These are phyloP conservation scores for Scortum barcoo DNA, from an alignment of 2,113 vertebrate species.

Conservation along the genomic window DNA sequence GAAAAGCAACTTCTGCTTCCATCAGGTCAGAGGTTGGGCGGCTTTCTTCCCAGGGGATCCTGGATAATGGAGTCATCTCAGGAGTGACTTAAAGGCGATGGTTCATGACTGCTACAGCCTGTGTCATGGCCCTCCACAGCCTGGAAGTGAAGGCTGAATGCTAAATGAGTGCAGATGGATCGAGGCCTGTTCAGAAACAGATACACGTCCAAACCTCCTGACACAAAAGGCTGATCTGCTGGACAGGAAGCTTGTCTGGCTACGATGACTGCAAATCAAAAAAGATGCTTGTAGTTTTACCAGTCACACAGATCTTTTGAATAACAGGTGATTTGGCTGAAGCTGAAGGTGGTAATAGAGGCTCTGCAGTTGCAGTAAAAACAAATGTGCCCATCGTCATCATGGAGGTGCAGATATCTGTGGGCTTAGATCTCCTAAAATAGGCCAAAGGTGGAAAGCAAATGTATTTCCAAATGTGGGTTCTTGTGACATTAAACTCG, in stretches of 20 bases:
- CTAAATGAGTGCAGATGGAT: conserved; percentile 32
- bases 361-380: neutral
- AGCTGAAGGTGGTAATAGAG: neutral
- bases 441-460: neutral
- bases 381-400: neutral
- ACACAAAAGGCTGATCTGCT: conserved; percentile 18
- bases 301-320: neutral
- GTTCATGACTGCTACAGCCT: conserved; percentile 49
- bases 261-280: neutral
- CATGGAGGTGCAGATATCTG: neutral
- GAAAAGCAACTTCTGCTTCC: conserved; percentile 44
- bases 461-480: neutral
- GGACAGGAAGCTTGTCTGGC: conserved; percentile 13
- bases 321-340: neutral
- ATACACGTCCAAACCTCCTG: conserved; percentile 16
- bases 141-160: conserved; percentile 44
- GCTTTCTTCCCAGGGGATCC: conserved; percentile 46
- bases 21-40: conserved; percentile 57
- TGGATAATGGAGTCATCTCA: conserved; percentile 61
- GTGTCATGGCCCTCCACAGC: conserved; percentile 55
- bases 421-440: neutral
- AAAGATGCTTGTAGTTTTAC: neutral
- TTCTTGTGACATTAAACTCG: neutral
- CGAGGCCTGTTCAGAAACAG: conserved; percentile 31
- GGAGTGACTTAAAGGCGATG: conserved; percentile 24